Conservation (phyloP, 2,888 invertebrate genomes). For the Volucella inflata region DNA sequence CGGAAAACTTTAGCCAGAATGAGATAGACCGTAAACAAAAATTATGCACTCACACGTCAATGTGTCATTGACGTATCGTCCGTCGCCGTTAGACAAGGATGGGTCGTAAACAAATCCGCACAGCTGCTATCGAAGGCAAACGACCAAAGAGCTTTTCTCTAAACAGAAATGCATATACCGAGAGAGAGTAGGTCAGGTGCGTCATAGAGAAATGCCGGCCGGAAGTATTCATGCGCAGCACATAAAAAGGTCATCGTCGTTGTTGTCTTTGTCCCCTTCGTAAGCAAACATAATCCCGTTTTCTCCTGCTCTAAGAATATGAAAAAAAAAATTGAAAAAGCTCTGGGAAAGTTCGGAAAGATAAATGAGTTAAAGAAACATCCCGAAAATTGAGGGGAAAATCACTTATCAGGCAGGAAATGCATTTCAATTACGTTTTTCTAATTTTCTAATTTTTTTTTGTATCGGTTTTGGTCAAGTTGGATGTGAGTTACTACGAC, state of each 20-base stretch:
- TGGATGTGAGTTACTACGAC: too few species aligned
- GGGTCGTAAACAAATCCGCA: slow-evolving; percentile 74
- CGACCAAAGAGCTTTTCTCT: slow-evolving; percentile 50
- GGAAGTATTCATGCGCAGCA: slow-evolving; percentile 65
- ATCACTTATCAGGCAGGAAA: too few species aligned
- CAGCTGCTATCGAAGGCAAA: slow-evolving; percentile 58
- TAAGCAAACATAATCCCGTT: neutral
- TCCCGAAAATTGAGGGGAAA: too few species aligned
- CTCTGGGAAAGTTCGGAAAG: too few species aligned
- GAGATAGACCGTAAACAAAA: slow-evolving; percentile 75
- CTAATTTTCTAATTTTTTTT: neutral
- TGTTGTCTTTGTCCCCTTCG: neutral
- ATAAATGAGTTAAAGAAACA: too few species aligned
- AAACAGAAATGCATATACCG: slow-evolving; percentile 10
- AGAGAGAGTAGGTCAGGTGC: slow-evolving; percentile 74
- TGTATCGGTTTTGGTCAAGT: too few species aligned
- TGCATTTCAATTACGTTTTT: too few species aligned
- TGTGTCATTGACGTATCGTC: slow-evolving; percentile 66
- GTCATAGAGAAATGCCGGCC: slow-evolving; percentile 61
- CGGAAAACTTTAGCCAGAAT: slow-evolving; percentile 49
- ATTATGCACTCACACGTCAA: slow-evolving; percentile 54
- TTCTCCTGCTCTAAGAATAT: too few species aligned
- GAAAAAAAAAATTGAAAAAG: too few species aligned
- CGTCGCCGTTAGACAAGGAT: slow-evolving; percentile 71
- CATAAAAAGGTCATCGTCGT: slow-evolving; percentile 57